phyloP scores from a whole-genome alignment of 2,113 vertebrate species.

The Cyanoramphus novaezelandiae region DNA sequence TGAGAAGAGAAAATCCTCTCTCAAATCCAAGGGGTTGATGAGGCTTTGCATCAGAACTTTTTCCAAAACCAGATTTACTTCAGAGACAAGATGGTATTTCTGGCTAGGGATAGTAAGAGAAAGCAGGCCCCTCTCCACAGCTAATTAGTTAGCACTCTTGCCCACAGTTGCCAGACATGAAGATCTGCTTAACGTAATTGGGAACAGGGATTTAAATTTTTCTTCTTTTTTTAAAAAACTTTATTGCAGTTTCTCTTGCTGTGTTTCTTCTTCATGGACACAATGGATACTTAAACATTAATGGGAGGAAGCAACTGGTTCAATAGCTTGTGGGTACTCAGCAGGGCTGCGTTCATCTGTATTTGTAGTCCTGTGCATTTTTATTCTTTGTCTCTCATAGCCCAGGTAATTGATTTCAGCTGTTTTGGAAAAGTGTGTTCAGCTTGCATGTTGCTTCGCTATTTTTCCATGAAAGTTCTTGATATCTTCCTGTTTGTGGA shows the following conservation, averaged over 20 bases:
- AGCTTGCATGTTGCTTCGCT: background rate
- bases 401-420: background rate
- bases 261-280: background rate
- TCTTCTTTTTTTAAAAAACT: background rate
- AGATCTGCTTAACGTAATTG: background rate
- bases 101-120: background rate
- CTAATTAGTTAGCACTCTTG: background rate
- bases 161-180: background rate
- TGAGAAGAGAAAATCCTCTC: background rate
- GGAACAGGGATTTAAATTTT: background rate
- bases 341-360: background rate
- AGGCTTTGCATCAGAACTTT: background rate
- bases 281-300: background rate
- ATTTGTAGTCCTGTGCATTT: background rate
- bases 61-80: background rate
- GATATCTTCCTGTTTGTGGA: background rate
- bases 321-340: background rate
- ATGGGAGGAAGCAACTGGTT: background rate
- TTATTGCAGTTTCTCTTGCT: background rate
- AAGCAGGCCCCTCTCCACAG: background rate
- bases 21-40: background rate
- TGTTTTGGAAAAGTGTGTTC: background rate
- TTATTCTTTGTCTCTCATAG: background rate
- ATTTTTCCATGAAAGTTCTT: background rate
- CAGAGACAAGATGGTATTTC: background rate